Evolutionary conservation across 2,888 invertebrate species (phyloP), one percentile per base, ranked within the genome.

Genomic region (Vesta saturnalis): DNA sequence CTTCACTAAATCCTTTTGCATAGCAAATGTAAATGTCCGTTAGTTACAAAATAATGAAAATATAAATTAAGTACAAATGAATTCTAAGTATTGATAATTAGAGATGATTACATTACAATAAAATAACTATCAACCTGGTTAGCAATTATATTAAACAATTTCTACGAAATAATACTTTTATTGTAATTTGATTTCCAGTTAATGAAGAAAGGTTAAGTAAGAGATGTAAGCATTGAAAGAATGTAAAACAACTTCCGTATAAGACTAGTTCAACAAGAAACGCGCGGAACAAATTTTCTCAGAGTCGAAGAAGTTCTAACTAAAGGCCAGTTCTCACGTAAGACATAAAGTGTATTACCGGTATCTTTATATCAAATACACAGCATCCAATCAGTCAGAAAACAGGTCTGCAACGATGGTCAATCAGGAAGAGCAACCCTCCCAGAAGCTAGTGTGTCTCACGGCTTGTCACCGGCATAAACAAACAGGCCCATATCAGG

Each of bases 391-490:
- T 71, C 71, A 71, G 71, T 71, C 71, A 69, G 63, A 65, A 47
- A 65, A 70, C 66, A 39, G 62, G 66, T 70, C 62, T 65, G 57
- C 52, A 69, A 67, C 66, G 71, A 66, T 73, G 73, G 73, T 71
- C 73, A 74, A 75, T 75, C 75, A 75, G 75, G 75, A 75, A 75
- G 75, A 70, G 68, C 73, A 74, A 75, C 75, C 75, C 75, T 75
- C 75, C 75, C 72, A 72, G 72, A 71, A 75, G 72, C 72, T 70
- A 71, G 75, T 73, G 62, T 63, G 68, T 73, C 75, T 75, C 75
- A 74, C 75, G 74, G 74, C 73, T 69, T 71, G 74, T 75, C 75
- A 75, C 55, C 47, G 64, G 60, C 69, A 73, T 72, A 74, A 74
- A 75, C 73, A 64, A 72, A n/a, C 47, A 35, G 64, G 49, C 59